phyloP scores from a whole-genome alignment of 2,113 vertebrate genomes.

The Limanda limanda region DNA sequence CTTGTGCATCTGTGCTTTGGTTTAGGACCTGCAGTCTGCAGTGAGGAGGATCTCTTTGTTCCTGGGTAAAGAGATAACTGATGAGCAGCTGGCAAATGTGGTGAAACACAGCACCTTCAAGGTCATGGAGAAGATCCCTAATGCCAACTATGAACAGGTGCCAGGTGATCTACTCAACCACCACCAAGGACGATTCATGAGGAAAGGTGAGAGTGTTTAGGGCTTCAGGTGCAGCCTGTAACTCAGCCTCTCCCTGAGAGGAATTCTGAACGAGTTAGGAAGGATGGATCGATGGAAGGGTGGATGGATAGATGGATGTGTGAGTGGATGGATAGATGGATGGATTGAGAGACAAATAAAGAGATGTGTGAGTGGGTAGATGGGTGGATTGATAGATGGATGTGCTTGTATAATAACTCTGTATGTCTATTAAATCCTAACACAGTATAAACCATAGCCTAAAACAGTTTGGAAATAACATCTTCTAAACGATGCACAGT shows the following conservation, averaged over 20 bases:
- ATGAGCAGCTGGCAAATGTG: slow-evolving; percentile 56
- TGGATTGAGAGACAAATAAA: no score
- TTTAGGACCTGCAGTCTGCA: slow-evolving; percentile 64
- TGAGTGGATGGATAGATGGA: no score
- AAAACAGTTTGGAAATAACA: no score
- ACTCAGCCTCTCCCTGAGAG: no score
- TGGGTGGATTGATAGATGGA: no score
- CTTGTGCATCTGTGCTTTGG: not conserved
- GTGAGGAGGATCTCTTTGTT: slow-evolving; percentile 65
- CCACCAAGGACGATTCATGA: slow-evolving; percentile 65
- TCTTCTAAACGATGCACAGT: no score
- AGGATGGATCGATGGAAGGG: not conserved
- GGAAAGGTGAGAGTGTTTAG: slow-evolving; percentile 67
- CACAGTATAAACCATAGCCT: no score
- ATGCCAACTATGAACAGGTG: slow-evolving; percentile 60
- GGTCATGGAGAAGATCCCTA: slow-evolving; percentile 70
- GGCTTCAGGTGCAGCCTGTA: not conserved
- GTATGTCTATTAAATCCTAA: no score
- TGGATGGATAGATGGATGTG: not conserved
- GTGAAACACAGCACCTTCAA: slow-evolving; percentile 72
- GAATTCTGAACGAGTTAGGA: not conserved
- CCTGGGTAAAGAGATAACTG: slow-evolving; percentile 61
- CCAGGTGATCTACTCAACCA: slow-evolving; percentile 48
- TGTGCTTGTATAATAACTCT: no score
- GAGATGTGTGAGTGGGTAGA: no score